Evolutionary conservation across 1,140 invertebrate species (phyloP).

Genomic region (Zelostemma sp.): DNA sequence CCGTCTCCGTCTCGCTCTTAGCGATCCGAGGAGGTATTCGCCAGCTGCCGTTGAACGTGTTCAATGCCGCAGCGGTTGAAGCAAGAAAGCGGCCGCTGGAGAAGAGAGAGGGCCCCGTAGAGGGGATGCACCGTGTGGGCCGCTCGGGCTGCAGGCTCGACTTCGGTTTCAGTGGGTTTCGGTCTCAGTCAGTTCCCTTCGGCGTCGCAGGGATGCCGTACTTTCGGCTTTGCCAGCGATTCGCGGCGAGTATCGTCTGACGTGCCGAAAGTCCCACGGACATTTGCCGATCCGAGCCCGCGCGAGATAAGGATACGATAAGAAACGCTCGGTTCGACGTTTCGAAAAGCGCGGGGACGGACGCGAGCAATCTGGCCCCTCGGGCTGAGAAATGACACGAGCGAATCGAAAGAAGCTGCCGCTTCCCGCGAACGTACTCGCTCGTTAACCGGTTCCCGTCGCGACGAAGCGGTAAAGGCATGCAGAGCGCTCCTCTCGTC

Average conservation of each 20-base stretch:
- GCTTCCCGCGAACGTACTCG: not conserved
- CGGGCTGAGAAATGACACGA: constrained; percentile 12
- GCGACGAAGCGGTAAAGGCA: constrained; percentile 38
- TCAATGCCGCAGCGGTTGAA: constrained; percentile 62
- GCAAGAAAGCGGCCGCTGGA: constrained; percentile 61
- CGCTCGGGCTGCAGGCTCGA: constrained; percentile 48
- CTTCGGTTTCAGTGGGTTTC: constrained; percentile 46
- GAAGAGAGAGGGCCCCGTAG: constrained; percentile 48
- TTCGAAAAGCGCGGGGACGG: not conserved
- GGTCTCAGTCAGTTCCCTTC: constrained; percentile 21
- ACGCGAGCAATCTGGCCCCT: not conserved
- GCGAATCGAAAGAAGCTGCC: not conserved
- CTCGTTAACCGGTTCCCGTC: constrained; percentile 55
- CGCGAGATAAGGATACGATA: no score
- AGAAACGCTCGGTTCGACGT: no score
- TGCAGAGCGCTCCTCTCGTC: constrained; percentile 46
- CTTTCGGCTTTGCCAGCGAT: not conserved
- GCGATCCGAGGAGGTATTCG: constrained; percentile 60
- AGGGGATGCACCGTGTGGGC: constrained; percentile 53
- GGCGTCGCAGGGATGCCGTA: not conserved
- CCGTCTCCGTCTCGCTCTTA: constrained; percentile 14
- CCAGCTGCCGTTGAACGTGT: constrained; percentile 70
- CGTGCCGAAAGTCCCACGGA: not conserved
- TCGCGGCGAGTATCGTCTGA: not conserved
- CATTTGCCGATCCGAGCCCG: no score